Evolutionary conservation across 2,797 vertebrate genomes (phyloP).

Genomic region (Danio choprae): DNA sequence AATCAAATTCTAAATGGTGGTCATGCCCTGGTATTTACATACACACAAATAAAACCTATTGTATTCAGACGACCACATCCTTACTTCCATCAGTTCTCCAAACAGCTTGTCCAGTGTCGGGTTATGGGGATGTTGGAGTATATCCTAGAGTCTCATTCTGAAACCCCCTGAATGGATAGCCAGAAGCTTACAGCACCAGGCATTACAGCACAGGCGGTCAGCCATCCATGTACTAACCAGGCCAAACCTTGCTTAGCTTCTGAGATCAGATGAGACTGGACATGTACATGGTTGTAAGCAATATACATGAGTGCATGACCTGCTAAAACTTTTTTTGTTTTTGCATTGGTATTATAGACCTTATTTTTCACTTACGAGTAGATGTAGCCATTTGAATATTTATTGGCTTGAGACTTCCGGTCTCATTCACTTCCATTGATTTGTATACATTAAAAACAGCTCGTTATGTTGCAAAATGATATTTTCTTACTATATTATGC

Average conservation of each 20-base stretch:
- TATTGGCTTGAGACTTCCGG: too few species aligned
- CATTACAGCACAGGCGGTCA: constrained; percentile 47
- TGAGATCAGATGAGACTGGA: background rate
- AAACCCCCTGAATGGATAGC: background rate
- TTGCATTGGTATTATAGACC: too few species aligned
- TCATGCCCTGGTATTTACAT: too few species aligned
- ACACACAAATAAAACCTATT: background rate
- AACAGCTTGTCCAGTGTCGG: background rate
- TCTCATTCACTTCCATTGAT: too few species aligned
- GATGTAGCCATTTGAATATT: too few species aligned
- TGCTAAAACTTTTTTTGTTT: background rate
- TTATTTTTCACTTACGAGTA: too few species aligned
- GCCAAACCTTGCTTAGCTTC: background rate
- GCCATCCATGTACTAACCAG: constrained; percentile 42
- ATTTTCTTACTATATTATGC: too few species aligned
- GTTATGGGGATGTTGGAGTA: background rate
- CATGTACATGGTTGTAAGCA: background rate
- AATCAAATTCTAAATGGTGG: too few species aligned
- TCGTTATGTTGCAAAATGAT: too few species aligned
- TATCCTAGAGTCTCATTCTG: background rate
- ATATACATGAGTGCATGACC: background rate
- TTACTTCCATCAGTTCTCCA: background rate
- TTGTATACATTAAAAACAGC: too few species aligned
- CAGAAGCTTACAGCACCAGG: constrained; percentile 45
- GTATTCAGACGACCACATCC: background rate